Evolutionary conservation across 2,113 vertebrate species (phyloP).

Genomic region (Scalopus aquaticus): DNA sequence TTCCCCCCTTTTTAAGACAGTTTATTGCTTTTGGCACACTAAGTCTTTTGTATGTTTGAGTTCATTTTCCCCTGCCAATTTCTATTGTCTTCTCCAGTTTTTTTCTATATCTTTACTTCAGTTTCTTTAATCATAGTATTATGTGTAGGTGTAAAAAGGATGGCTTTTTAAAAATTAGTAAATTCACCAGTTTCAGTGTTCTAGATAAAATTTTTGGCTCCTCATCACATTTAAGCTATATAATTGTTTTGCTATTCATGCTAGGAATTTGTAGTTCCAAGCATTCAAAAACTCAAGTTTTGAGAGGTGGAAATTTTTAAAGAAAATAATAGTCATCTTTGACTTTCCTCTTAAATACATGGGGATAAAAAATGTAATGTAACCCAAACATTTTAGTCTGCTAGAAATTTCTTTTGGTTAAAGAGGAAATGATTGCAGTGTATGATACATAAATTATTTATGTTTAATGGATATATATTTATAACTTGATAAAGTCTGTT

Average conservation of each 20-base stretch:
- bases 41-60: background rate
- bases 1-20: background rate
- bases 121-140: background rate
- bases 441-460: background rate
- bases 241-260: background rate
- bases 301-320: background rate
- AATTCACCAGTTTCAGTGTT: background rate
- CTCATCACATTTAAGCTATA: background rate
- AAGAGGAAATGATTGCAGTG: background rate
- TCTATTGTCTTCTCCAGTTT: background rate
- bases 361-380: background rate
- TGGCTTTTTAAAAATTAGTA: background rate
- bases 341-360: background rate
- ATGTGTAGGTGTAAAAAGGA: background rate
- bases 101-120: background rate
- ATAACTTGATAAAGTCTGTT: background rate
- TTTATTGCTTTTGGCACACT: background rate
- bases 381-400: slow-evolving; percentile 22
- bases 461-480: background rate
- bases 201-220: background rate
- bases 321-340: background rate
- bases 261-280: background rate
- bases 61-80: background rate
- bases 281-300: background rate
- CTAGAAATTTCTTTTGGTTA: slow-evolving; percentile 8